Evolutionary conservation across 2,113 vertebrate genomes (phyloP).

Genomic region (Tursiops truncatus): DNA sequence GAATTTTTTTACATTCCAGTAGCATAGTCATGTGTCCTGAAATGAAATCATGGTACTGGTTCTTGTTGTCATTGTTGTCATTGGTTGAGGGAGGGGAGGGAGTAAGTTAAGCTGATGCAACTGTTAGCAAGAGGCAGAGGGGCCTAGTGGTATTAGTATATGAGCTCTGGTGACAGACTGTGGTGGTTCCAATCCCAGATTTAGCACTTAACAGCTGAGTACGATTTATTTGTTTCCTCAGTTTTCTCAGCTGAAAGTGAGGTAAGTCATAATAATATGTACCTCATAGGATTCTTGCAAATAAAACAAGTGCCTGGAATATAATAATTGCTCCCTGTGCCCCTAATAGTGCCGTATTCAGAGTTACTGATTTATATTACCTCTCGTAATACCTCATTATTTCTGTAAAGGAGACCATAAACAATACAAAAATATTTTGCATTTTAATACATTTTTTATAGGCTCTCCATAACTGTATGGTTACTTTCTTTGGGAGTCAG

Average conservation of each 20-base stretch:
- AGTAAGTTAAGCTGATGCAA: neutral
- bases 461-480: neutral
- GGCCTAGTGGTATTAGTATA: neutral
- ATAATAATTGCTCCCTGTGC: neutral
- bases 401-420: neutral
- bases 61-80: neutral
- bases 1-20: neutral
- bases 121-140: neutral
- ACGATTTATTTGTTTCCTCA: neutral
- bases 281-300: neutral
- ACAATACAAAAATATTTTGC: neutral
- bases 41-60: neutral
- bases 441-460: neutral
- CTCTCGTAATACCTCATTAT: neutral
- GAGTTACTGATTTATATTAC: neutral
- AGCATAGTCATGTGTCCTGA: neutral
- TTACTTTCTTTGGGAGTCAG: neutral
- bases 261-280: neutral
- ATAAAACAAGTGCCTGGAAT: neutral
- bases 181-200: neutral
- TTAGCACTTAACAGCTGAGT: neutral
- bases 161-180: neutral
- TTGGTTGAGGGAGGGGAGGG: neutral
- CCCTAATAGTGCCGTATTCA: neutral
- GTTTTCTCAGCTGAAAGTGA: neutral